Percentiles rank a stretch among this genome's conserved stretches.
Evolutionary conservation across 2,797 vertebrate species (phyloP).

Genomic region (Onychomys torridus): DNA sequence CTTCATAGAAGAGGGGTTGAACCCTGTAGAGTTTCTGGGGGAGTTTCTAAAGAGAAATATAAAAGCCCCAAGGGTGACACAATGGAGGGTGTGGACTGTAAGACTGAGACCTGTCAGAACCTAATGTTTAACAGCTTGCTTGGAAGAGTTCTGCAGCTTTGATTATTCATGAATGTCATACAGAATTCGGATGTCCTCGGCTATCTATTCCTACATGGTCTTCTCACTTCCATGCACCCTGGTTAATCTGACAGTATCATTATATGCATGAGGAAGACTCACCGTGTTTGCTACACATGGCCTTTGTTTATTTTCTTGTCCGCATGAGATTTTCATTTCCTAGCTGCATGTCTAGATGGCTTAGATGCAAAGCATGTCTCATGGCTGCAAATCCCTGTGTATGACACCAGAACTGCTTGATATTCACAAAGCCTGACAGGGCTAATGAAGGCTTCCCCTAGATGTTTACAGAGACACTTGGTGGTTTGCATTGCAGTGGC

Average conservation of each 20-base stretch:
- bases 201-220: not conserved
- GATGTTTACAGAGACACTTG: slow-evolving; percentile 71
- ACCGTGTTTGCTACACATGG: not conserved
- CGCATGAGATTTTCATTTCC: slow-evolving; percentile 6
- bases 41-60: not conserved
- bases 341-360: slow-evolving; percentile 41
- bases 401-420: slow-evolving; percentile 60
- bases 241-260: not conserved
- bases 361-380: slow-evolving; percentile 64
- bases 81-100: not conserved
- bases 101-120: not conserved
- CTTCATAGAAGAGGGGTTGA: not conserved
- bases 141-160: not conserved
- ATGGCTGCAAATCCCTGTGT: slow-evolving; percentile 38
- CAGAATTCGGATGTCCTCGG: not conserved
- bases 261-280: not conserved
- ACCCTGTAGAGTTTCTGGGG: not conserved
- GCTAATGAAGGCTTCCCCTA: slow-evolving; percentile 75
- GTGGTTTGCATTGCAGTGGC: slow-evolving; percentile 75
- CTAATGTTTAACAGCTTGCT: not conserved
- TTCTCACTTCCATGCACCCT: not conserved
- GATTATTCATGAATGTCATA: not conserved
- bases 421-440: slow-evolving; percentile 77
- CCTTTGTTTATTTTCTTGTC: slow-evolving; percentile 59
- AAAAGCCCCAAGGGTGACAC: not conserved